phyloP scores from a whole-genome alignment of 2,113 vertebrate species.

The Tringa solitaria region DNA sequence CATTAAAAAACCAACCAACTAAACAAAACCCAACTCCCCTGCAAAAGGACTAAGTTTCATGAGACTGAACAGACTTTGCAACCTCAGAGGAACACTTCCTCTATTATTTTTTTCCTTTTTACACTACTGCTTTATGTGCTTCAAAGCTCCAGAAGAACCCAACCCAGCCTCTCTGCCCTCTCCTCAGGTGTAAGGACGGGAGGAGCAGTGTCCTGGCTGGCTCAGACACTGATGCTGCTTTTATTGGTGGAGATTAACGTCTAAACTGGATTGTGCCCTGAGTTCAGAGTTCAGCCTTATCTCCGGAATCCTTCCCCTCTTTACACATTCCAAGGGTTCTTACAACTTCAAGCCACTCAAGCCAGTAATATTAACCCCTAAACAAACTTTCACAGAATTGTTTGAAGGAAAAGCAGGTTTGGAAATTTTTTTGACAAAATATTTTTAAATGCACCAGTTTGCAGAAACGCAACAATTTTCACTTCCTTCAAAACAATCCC shows the following conservation, averaged over 20 bases:
- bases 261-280: conserved; percentile 10
- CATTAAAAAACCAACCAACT: neutral
- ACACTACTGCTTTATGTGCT: neutral
- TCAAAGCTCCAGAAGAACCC: neutral
- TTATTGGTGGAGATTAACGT: conserved; percentile 46
- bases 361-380: conserved; percentile 45
- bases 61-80: neutral
- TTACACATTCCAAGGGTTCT: conserved; percentile 62
- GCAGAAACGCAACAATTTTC: conserved; percentile 30
- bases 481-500: conserved; percentile 12
- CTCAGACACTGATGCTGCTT: conserved; percentile 26
- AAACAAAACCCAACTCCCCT: neutral
- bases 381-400: neutral
- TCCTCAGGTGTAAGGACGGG: neutral
- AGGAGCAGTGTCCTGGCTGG: neutral
- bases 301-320: conserved; percentile 45
- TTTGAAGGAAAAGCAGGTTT: neutral
- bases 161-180: neutral
- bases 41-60: neutral
- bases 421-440: neutral
- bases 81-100: neutral
- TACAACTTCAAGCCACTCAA: conserved; percentile 23
- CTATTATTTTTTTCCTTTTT: neutral
- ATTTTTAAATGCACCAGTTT: conserved; percentile 6
- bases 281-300: conserved; percentile 64